These are phyloP conservation scores for Parauchenoglanis ngamensis DNA, from an alignment of 2,797 vertebrate genomes.

Conservation along the genomic window DNA sequence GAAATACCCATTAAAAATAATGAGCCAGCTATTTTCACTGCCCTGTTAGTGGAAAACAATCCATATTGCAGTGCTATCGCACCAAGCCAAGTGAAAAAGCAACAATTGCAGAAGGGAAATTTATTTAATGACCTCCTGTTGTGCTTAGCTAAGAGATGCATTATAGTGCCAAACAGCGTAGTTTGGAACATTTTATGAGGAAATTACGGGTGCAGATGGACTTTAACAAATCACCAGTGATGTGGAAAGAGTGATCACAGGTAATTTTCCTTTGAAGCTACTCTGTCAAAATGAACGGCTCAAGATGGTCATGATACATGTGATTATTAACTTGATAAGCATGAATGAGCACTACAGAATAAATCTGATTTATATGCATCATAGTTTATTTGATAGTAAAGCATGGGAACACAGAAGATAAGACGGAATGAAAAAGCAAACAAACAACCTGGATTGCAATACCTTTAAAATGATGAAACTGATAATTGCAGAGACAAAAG, in stretches of 20 bases:
- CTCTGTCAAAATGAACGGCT: not conserved
- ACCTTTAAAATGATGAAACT: not conserved
- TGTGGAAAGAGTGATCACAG: constrained; percentile 14
- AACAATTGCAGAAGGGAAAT: constrained; percentile 66
- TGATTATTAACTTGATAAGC: not conserved
- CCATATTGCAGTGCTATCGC: constrained; percentile 64
- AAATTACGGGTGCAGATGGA: constrained; percentile 19
- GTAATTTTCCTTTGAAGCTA: not conserved
- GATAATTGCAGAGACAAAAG: not conserved
- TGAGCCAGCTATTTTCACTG: constrained; percentile 73
- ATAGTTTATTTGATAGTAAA: constrained; percentile 5
- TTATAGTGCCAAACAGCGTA: constrained; percentile 49
- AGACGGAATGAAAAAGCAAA: not conserved
- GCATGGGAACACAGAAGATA: not conserved
- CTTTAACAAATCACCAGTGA: constrained; percentile 34
- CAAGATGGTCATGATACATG: not conserved
- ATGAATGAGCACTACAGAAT: not conserved
- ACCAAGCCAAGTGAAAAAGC: constrained; percentile 59
- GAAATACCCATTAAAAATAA: constrained; percentile 79
- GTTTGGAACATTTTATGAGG: constrained; percentile 22
- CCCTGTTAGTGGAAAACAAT: constrained; percentile 74
- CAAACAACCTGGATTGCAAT: not conserved
- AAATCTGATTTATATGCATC: not conserved
- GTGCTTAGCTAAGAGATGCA: constrained; percentile 64
- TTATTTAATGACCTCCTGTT: constrained; percentile 71